These are phyloP conservation scores for Tholera decimalis DNA, from an alignment of 2,888 invertebrate genomes.

Conservation along the genomic window DNA sequence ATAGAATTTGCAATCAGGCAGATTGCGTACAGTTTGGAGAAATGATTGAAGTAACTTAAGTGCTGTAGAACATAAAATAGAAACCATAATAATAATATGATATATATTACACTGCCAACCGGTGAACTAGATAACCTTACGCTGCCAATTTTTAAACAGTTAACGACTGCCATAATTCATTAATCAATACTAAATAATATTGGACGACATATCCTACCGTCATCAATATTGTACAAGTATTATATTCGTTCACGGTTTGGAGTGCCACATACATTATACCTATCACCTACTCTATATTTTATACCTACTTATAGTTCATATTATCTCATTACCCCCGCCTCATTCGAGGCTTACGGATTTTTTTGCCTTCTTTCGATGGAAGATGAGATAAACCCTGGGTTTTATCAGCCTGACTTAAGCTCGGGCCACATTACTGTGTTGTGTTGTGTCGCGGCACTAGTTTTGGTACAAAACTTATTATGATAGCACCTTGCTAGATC, in stretches of 20 bases:
- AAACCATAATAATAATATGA: slow-evolving; percentile 3
- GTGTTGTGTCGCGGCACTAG: not conserved
- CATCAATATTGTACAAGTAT: not conserved
- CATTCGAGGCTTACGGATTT: slow-evolving; percentile 19
- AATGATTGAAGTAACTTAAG: slow-evolving; percentile 34
- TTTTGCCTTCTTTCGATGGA: slow-evolving; percentile 37
- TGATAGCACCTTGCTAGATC: too few relatives aligned
- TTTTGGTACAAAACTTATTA: not conserved
- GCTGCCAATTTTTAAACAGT: slow-evolving; percentile 10
- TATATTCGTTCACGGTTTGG: not conserved
- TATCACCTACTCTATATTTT: not conserved
- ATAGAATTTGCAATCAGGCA: slow-evolving; percentile 7
- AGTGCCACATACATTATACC: not conserved
- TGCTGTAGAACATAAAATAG: slow-evolving; percentile 5
- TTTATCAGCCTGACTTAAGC: slow-evolving; percentile 16
- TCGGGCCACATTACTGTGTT: not conserved
- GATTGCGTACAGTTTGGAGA: slow-evolving; percentile 50
- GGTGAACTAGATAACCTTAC: not conserved
- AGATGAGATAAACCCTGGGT: slow-evolving; percentile 24
- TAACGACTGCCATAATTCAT: slow-evolving; percentile 3
- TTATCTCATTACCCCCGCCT: slow-evolving; percentile 5
- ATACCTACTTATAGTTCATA: not conserved
- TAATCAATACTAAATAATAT: not conserved
- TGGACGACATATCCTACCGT: not conserved
- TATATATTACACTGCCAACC: slow-evolving; percentile 34